These are phyloP conservation scores for Porphyrio hochstetteri DNA, from an alignment of 2,113 vertebrate genomes.

Conservation along the genomic window DNA sequence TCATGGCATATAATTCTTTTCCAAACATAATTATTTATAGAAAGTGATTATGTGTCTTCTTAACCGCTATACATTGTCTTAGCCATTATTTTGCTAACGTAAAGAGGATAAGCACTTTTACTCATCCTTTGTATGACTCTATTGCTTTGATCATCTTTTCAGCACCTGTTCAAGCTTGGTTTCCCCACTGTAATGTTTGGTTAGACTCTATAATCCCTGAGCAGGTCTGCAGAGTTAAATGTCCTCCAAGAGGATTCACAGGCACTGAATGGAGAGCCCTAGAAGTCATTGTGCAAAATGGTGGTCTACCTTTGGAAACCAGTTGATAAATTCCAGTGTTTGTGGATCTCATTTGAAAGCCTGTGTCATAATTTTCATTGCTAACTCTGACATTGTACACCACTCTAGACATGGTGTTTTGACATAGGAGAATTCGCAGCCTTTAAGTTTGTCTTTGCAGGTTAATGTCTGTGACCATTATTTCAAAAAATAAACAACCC, in stretches of 20 bases:
- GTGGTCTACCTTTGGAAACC: not conserved
- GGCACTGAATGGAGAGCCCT: not conserved
- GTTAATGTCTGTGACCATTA: not conserved
- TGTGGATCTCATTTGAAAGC: not conserved
- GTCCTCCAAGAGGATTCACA: not conserved
- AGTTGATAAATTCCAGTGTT: not conserved
- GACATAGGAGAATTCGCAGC: not conserved
- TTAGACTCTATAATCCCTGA: not conserved
- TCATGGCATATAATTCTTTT: constrained; percentile 1
- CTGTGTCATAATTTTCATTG: not conserved
- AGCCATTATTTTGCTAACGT: not conserved
- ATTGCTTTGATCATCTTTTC: not conserved
- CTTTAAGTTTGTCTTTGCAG: not conserved
- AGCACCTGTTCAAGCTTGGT: not conserved
- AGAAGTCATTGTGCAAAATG: not conserved
- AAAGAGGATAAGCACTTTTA: not conserved
- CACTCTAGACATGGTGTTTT: not conserved
- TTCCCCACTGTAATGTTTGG: not conserved
- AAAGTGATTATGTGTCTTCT: constrained; percentile 6
- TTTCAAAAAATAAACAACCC: not conserved
- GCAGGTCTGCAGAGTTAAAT: not conserved
- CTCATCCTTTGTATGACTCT: not conserved
- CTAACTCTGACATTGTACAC: not conserved
- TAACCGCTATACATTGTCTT: not conserved
- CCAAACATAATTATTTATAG: constrained; percentile 33